Evolutionary conservation across 1,140 invertebrate species (phyloP).

Genomic region (Drosophila aff.): DNA sequence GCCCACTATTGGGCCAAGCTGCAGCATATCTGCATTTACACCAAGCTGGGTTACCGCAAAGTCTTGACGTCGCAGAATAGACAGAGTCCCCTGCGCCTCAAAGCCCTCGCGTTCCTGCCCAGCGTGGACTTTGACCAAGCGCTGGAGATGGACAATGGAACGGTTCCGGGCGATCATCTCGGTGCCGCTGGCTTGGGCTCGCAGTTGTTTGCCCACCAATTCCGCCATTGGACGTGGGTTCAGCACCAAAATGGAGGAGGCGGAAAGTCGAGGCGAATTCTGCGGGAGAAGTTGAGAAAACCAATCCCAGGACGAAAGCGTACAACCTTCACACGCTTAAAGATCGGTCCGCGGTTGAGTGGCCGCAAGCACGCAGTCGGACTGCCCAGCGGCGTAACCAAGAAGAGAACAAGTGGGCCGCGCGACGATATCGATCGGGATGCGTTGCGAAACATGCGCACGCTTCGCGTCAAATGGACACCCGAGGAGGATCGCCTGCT

Average conservation of each 20-base stretch:
- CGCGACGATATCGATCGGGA: slow-evolving; percentile 89
- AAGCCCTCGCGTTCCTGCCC: slow-evolving; percentile 46
- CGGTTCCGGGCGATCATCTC: slow-evolving; percentile 89
- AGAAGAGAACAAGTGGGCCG: slow-evolving; percentile 40
- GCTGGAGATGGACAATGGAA: slow-evolving; percentile 81
- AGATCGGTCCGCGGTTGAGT: slow-evolving; percentile 39
- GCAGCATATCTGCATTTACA: slow-evolving; percentile 89
- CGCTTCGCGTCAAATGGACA: slow-evolving; percentile 88
- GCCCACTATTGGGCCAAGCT: slow-evolving; percentile 91
- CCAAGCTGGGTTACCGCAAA: slow-evolving; percentile 87
- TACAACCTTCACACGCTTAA: slow-evolving; percentile 40
- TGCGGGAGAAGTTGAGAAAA: neutral
- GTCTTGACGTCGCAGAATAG: slow-evolving; percentile 15
- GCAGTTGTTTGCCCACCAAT: slow-evolving; percentile 89
- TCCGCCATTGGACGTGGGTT: slow-evolving; percentile 88
- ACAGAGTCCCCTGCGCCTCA: slow-evolving; percentile 11
- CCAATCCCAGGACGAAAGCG: slow-evolving; percentile 16
- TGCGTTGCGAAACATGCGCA: slow-evolving; percentile 89
- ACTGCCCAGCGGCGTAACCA: slow-evolving; percentile 21
- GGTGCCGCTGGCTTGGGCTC: slow-evolving; percentile 92
- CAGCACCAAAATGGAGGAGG: slow-evolving; percentile 58
- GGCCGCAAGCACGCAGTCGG: slow-evolving; percentile 12
- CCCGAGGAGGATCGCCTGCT: slow-evolving; percentile 88
- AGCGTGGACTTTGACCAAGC: slow-evolving; percentile 68
- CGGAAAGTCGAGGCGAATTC: slow-evolving; percentile 31